Percentiles rank a stretch among this genome's conserved stretches.
Evolutionary conservation across 2,113 vertebrate species (phyloP).

Genomic region (Indicator indicator): DNA sequence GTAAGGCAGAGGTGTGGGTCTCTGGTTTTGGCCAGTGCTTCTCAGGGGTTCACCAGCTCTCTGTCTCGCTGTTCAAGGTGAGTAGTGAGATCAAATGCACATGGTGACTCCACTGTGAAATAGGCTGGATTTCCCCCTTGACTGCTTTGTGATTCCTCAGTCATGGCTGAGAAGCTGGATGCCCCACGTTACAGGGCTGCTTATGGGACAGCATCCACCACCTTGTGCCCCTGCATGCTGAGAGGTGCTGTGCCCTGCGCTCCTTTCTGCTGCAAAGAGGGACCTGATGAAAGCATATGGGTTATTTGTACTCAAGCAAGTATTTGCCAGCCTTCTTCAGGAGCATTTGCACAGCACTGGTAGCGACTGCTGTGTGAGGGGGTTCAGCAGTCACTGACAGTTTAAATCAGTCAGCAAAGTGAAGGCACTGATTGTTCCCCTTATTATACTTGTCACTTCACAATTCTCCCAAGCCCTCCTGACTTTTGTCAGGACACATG

Average conservation of each 20-base stretch:
- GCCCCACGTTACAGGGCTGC: not conserved
- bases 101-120: not conserved
- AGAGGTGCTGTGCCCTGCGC: not conserved
- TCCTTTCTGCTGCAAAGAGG: not conserved
- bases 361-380: not conserved
- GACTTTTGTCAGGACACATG: not conserved
- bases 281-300: not conserved
- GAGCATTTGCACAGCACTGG: not conserved
- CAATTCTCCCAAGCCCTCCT: not conserved
- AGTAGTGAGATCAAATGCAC: not conserved
- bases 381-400: fast-evolving
- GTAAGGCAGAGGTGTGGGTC: not conserved
- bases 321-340: not conserved
- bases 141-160: not conserved
- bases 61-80: not conserved
- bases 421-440: not conserved
- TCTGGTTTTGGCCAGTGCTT: not conserved
- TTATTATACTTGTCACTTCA: not conserved
- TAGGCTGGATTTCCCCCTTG: not conserved
- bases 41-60: not conserved
- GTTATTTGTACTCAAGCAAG: not conserved
- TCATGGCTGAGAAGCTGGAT: not conserved
- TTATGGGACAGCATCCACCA: not conserved
- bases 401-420: not conserved
- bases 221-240: not conserved